phyloP scores from a whole-genome alignment of 2,113 vertebrate species.

The Upupa epops region DNA sequence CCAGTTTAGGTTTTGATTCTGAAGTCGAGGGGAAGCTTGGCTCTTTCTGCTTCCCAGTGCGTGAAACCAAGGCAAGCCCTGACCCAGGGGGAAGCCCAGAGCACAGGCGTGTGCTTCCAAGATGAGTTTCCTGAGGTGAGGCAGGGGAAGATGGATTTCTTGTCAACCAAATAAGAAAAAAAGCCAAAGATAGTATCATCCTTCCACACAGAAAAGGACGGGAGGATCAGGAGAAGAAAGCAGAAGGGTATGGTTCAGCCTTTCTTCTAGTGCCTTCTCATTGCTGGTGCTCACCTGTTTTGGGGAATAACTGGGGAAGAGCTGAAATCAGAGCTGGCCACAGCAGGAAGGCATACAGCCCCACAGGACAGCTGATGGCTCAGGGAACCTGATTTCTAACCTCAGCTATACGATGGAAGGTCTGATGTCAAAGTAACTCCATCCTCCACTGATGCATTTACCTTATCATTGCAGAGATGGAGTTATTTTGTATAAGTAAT shows the following conservation, averaged over 20 bases:
- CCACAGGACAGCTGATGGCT: neutral
- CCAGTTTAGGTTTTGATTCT: neutral
- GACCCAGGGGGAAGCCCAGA: neutral
- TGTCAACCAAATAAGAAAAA: neutral
- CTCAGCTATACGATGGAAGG: rapidly evolving
- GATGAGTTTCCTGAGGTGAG: neutral
- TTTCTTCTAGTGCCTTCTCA: neutral
- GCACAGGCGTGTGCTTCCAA: neutral
- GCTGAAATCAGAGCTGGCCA: neutral
- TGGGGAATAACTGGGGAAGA: neutral
- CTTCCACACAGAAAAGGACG: neutral
- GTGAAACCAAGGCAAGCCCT: neutral
- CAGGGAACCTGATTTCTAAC: neutral
- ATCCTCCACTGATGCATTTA: neutral
- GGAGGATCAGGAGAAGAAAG: neutral
- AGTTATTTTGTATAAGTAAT: neutral
- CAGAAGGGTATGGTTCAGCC: rapidly evolving
- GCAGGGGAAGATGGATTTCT: neutral
- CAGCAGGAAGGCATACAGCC: rapidly evolving
- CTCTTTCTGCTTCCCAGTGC: neutral
- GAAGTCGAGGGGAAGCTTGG: neutral
- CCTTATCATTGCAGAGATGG: neutral
- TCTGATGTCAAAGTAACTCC: neutral
- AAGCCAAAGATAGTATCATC: neutral
- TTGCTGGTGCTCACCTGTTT: neutral